Evolutionary conservation across 2,888 invertebrate species (phyloP).

Genomic region (Allacma fusca): DNA sequence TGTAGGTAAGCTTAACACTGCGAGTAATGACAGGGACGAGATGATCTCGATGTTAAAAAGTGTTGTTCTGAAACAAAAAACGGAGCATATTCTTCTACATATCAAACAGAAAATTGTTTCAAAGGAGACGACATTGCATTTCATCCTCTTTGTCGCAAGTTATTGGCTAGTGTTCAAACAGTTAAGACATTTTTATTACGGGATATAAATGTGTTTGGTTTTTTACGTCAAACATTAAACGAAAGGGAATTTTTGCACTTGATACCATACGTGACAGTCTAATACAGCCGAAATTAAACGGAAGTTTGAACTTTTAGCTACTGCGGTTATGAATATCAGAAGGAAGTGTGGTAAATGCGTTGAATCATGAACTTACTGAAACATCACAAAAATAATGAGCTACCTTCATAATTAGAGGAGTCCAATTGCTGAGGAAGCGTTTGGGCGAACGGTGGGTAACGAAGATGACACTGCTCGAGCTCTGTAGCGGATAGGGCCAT

Average conservation of each 20-base stretch:
- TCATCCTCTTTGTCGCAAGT: background rate
- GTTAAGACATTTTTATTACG: background rate
- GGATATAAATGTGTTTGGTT: background rate
- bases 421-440: slow-evolving; percentile 73
- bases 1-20: too few relatives aligned
- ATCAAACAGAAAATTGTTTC: background rate
- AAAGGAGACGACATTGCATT: background rate
- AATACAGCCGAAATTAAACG: background rate
- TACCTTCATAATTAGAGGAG: slow-evolving; percentile 86
- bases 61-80: too few relatives aligned
- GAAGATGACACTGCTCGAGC: slow-evolving; percentile 62
- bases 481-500: slow-evolving; percentile 71
- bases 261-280: background rate
- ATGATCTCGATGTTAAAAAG: too few relatives aligned
- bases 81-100: background rate
- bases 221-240: background rate
- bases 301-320: background rate
- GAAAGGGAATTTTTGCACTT: background rate
- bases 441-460: slow-evolving; percentile 65
- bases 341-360: slow-evolving; percentile 7
- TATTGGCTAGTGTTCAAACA: background rate
- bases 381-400: slow-evolving; percentile 63
- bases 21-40: too few relatives aligned
- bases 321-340: background rate
- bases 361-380: background rate